Base-by-base conservation (phyloP, 2,797 vertebrate species). In the Lepidocolaptes lacrymiger region DNA sequence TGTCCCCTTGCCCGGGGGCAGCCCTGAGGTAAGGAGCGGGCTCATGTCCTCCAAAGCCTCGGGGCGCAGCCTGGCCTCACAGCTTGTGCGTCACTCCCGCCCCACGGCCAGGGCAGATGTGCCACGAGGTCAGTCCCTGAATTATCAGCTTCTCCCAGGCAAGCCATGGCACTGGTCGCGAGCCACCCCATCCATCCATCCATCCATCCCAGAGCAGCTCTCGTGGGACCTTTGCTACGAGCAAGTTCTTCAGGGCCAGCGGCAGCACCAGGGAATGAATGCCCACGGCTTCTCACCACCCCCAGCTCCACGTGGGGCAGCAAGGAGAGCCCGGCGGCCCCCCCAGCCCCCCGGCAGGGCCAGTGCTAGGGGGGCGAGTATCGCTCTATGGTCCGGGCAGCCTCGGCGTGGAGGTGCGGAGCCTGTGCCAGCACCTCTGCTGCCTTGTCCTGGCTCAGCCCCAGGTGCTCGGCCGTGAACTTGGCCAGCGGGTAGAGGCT, bases 401-500 rank as follows among this genome's bases (percentile, higher is more conserved):
- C 99, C 34, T 96, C 96, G 7, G 97, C 92, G 52, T 74, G 97
- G 59, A 99, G 98, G 91, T 98, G 99, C 1, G 98, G 96, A 44
- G 98, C 97, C 94, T 98, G 99, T 24, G 97, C 98, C 94, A 99
- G 96, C 97, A 99, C 93, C 90, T 99, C 99, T 32, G 99, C 98
- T 36, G 98, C 98, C 96, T 99, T 99, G 94, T 99, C 99, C 26
- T 99, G 99, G 97, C 98, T 97, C 89, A 99, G 98, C 64, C 99
- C 99, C 95, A 99, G 98, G 97, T 99, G 99, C 95, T 99, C 99
- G 0, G 98, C 98, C 7, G 99, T 99, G 97, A 99, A 98, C 93
- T 99, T 99, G 96, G 99, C 98, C 97, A 99, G 97, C 1, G 99
- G 99, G 98, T 99, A 99, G 54, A 99, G 98, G 98, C 99, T 99